Percentiles rank a stretch among this genome's conserved stretches.
phyloP scores from a whole-genome alignment of 2,888 invertebrate genomes.

The Sussaba pulchella region DNA sequence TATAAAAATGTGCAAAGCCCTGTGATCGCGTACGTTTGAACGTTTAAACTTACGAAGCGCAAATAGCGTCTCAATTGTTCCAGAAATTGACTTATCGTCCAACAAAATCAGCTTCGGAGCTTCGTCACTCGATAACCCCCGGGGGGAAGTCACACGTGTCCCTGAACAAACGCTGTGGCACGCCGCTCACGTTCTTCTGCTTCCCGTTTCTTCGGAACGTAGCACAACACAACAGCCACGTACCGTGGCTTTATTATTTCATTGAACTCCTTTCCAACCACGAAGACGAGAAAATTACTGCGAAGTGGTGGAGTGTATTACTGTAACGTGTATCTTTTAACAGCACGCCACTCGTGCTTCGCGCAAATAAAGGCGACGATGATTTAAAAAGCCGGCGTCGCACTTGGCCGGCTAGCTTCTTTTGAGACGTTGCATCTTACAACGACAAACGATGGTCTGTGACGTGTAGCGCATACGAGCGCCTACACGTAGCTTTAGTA shows the following conservation, averaged over 20 bases:
- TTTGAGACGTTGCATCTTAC: no score
- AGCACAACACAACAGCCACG: not conserved
- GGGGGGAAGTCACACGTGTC: not conserved
- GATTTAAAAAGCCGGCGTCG: not conserved
- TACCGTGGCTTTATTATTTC: not conserved
- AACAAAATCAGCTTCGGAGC: not conserved
- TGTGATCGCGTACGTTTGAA: not conserved
- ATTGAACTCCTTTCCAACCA: not conserved
- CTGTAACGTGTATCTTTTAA: not conserved
- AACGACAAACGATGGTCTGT: no score
- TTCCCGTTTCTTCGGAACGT: not conserved
- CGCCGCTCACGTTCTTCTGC: conserved; percentile 18
- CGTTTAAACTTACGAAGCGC: not conserved
- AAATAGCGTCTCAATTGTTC: not conserved
- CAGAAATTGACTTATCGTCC: not conserved
- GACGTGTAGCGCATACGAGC: not conserved
- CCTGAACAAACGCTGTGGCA: conserved; percentile 15
- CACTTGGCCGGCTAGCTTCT: no score
- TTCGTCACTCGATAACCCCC: not conserved
- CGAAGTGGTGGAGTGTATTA: not conserved
- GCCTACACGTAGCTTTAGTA: not conserved
- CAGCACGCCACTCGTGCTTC: not conserved
- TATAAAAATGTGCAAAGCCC: no score
- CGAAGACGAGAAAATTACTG: not conserved
- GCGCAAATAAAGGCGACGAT: not conserved